Conservation (phyloP, 2,113 vertebrate species). For the Fulmarus glacialis region DNA sequence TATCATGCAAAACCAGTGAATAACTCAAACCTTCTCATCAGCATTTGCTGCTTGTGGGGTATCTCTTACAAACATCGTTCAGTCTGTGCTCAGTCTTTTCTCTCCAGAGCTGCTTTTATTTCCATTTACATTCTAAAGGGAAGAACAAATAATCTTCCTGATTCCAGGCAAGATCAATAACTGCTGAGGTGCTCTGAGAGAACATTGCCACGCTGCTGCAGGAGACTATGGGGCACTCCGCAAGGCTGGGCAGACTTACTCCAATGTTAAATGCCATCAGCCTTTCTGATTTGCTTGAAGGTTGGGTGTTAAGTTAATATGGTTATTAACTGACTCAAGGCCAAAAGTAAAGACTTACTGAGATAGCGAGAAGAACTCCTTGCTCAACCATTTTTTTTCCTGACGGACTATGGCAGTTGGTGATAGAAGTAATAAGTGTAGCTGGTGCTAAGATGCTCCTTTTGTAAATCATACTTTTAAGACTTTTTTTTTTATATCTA, state of each 20-base stretch:
- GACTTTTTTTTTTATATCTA: not conserved
- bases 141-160: slow-evolving; percentile 8
- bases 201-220: not conserved
- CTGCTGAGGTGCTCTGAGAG: not conserved
- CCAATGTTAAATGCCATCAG: not conserved
- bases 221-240: not conserved
- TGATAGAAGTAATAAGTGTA: not conserved
- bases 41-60: not conserved
- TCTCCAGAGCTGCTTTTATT: slow-evolving; percentile 12
- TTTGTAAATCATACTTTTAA: not conserved
- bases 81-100: not conserved
- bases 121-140: not conserved
- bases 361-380: not conserved
- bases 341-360: not conserved
- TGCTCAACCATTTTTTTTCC: not conserved
- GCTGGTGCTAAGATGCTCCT: not conserved
- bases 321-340: not conserved
- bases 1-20: slow-evolving; percentile 42
- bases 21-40: slow-evolving; percentile 46
- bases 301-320: not conserved
- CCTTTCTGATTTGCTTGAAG: not conserved
- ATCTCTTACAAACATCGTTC: not conserved
- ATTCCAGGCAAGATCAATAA: slow-evolving; percentile 33
- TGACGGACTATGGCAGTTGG: not conserved
- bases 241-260: not conserved